A percentile compares a stretch with the other conserved stretches of the same genome.
Conservation (phyloP, 2,888 invertebrate species). For the Diarsia dahlii region DNA sequence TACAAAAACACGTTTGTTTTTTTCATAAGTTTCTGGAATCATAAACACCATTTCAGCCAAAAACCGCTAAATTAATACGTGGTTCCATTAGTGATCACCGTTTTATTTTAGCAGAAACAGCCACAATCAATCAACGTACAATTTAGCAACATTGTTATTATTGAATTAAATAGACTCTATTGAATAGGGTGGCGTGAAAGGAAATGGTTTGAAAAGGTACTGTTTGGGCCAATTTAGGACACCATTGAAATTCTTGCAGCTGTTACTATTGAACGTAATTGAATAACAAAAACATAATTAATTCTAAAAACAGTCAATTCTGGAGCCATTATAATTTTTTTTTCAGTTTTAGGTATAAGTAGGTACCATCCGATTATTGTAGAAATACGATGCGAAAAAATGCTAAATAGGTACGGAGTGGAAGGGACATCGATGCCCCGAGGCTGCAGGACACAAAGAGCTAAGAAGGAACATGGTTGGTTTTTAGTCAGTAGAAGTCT, state of each 20-base stretch:
- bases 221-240: conserved; percentile 13
- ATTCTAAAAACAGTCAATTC: not conserved
- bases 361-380: not conserved
- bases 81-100: too few relatives aligned
- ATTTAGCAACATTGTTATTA: not conserved
- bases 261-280: conserved; percentile 14
- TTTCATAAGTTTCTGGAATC: too few relatives aligned
- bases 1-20: too few relatives aligned
- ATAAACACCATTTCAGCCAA: not conserved
- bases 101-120: not conserved
- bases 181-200: conserved; percentile 4
- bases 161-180: conserved; percentile 10
- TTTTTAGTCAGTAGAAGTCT: too few relatives aligned
- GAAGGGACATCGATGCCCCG: not conserved
- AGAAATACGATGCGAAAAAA: not conserved
- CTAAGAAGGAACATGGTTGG: too few relatives aligned
- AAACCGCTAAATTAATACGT: not conserved
- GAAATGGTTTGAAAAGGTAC: conserved; percentile 13
- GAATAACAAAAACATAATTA: conserved; percentile 6
- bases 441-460: too few relatives aligned
- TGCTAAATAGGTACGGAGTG: not conserved
- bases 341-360: not conserved
- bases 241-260: conserved; percentile 27
- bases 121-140: not conserved
- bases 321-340: not conserved